Base-by-base conservation (phyloP, 2,888 invertebrate genomes). In the Cyclophora punctaria region DNA sequence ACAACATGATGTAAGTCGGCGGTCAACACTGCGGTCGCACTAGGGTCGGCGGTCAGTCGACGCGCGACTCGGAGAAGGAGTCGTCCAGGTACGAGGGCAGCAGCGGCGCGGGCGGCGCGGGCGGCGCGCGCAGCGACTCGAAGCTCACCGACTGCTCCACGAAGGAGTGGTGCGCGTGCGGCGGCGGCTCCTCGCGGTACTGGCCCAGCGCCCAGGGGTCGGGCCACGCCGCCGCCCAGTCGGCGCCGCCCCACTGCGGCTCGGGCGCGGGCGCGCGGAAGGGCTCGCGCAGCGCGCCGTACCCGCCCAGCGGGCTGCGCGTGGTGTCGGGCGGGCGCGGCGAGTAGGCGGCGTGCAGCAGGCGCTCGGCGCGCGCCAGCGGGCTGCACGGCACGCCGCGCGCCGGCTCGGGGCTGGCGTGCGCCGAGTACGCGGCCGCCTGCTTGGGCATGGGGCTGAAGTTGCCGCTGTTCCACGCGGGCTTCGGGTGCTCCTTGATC, bases 361-460 rank as follows among this genome's bases (percentile, higher is more conserved):
- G 78, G 55, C 83, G 57, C 48, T 73, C 75, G 53, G 67, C 66
- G 84, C 85, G 83, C 5, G 76, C 62, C 55, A 76, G 81, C 51
- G 82, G 73, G 20, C 20, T 20, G 20, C 20, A 20, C 20, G 20
- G 20, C 20, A 20, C 20, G 20, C 20, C 20, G 20, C 20, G 20
- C 20, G 20, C 20, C 4, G 83, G 74, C 50, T 87, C 89, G 34
- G 89, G 88, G 52, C 88, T 87, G 3, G 82, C 67, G 64, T 86
- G 88, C 2, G 89, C 86, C 0, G 89, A 88, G 60, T 82, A 88
- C 3, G 86, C 83, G 4, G 83, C 75, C 50, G 83, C 84, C 47
- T 88, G 86, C 68, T 89, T 89, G 7, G 86, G 80, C 81, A 88
- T 83, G 2, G 89, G 87, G 58, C 88, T 89, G 48, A 72, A 88